Percentiles rank a stretch among this genome's conserved stretches.
Conservation (phyloP, 2,888 invertebrate genomes). For the Tanytarsus gracilentus region DNA sequence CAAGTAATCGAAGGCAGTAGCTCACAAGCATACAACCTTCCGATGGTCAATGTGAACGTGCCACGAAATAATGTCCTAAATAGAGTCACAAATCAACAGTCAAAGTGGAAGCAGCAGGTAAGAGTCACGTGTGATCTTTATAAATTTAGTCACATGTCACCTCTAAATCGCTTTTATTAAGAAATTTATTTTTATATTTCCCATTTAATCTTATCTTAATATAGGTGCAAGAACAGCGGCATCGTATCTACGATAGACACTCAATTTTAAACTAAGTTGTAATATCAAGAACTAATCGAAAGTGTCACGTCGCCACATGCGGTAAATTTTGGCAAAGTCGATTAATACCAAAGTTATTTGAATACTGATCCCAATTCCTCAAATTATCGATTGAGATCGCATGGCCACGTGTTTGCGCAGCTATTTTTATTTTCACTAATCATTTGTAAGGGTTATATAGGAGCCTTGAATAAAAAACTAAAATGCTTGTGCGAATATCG, state of each 20-base stretch:
- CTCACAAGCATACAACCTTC: conserved; percentile 1
- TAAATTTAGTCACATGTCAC: too few relatives aligned
- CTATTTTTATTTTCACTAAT: too few relatives aligned
- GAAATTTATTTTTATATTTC: neutral
- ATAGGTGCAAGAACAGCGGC: conserved; percentile 68
- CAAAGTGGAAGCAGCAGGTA: conserved; percentile 96
- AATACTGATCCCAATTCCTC: too few relatives aligned
- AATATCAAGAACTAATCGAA: too few relatives aligned
- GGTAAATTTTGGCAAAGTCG: too few relatives aligned
- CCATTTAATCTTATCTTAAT: neutral
- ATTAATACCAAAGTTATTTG: too few relatives aligned
- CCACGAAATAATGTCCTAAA: conserved; percentile 62
- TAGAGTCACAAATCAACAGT: conserved; percentile 91
- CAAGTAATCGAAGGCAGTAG: neutral
- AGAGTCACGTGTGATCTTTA: neutral
- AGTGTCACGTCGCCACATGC: too few relatives aligned
- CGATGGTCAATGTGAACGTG: conserved; percentile 18
- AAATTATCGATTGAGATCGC: too few relatives aligned
- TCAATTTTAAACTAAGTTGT: conserved; percentile 84
- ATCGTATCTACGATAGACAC: conserved; percentile 94
- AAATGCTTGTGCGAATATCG: too few relatives aligned
- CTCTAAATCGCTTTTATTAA: neutral
- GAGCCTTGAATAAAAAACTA: too few relatives aligned
- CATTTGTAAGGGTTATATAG: too few relatives aligned
- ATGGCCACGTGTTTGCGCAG: too few relatives aligned